Evolutionary conservation across 2,888 invertebrate species (phyloP), one percentile per base, ranked within the genome.

Genomic region (Amblyjoppa fuscipennis): DNA sequence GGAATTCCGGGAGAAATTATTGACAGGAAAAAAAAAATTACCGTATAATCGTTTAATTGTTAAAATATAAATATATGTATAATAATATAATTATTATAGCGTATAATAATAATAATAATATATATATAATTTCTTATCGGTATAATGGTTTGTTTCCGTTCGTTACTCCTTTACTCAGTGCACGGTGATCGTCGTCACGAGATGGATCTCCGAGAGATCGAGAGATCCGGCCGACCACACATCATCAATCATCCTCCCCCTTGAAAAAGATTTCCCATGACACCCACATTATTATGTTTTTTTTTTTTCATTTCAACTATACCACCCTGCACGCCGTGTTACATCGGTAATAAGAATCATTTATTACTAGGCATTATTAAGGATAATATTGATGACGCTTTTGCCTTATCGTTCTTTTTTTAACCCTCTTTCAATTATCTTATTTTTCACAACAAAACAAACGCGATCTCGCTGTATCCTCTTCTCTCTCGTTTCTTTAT

Each of bases 21-120:
- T 38, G 38, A 9, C 38, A 56, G 56, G 56, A 56, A 56, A 25
- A 20, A 13, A 13, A 25, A 59, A 16, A 31, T 74, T 91, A 91
- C 90, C 91, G 88, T 91, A 91, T 91, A 91, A 91, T 92, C 87
- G 90, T 93, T 93, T 93, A 93, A 92, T 93, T 92, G 92, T 90
- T 93, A 93, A 93, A 93, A 93, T 93, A 93, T 93, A 93, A 93
- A 93, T 93, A 92, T 92, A 91, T 91, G 89, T 91, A 89, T 91
- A 90, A 88, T 89, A 88, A 84, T 88, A 88, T 88, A 87, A 87
- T 89, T 87, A 89, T 89, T 85, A 87, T 88, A 88, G 89, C 76
- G 86, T 90, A 91, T 90, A 91, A 91, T 91, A 86, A 90, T 91
- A 87, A 82, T 89, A 88, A 87, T 85, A 61, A 71, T 71, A 80